Evolutionary conservation across 2,113 vertebrate genomes (phyloP).

Genomic region (Thymallus thymallus): DNA sequence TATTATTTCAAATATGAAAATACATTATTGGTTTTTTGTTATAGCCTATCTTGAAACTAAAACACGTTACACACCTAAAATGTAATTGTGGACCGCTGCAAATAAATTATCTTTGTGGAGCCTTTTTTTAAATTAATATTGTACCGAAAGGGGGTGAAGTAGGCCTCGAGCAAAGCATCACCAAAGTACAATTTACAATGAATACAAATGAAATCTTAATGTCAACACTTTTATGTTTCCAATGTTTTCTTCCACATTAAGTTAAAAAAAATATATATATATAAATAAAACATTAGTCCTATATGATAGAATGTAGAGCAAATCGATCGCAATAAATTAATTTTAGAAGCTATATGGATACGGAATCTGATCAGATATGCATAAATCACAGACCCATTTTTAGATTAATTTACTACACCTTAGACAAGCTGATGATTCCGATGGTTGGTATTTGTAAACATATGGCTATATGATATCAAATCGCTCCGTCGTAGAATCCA

Average conservation of each 20-base stretch:
- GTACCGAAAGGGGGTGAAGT: background rate
- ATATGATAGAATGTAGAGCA: background rate
- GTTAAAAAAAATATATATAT: background rate
- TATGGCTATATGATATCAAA: conserved; percentile 14
- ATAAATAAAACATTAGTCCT: too few species aligned
- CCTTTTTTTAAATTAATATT: background rate
- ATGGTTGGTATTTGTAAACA: background rate
- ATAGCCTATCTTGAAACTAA: background rate
- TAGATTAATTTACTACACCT: background rate
- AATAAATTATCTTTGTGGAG: background rate
- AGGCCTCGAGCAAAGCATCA: background rate
- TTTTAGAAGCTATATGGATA: background rate
- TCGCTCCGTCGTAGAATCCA: conserved; percentile 32
- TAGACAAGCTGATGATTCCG: conserved; percentile 7
- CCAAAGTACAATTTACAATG: background rate
- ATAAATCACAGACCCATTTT: too few species aligned
- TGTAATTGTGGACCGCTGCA: background rate
- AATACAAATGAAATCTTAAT: background rate
- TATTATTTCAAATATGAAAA: background rate
- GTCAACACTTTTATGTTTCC: background rate
- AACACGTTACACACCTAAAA: background rate
- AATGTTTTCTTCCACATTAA: background rate
- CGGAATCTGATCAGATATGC: background rate
- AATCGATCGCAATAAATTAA: background rate
- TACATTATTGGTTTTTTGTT: background rate